Evolutionary conservation across 2,797 vertebrate genomes (phyloP).

Genomic region (Agapornis canus): DNA sequence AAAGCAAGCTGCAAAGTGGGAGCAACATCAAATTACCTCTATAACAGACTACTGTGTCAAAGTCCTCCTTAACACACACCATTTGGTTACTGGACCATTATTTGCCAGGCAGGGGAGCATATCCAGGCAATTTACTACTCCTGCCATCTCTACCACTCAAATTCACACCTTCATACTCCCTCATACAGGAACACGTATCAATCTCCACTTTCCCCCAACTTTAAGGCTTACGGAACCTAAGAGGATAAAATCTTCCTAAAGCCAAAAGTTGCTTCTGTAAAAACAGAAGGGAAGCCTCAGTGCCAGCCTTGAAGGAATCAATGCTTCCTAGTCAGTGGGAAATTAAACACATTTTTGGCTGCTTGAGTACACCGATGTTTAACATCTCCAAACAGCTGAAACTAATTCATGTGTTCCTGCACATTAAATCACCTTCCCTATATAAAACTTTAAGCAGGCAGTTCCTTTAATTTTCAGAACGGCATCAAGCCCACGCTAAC

Average conservation of each 20-base stretch:
- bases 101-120: background rate
- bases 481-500: background rate
- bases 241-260: background rate
- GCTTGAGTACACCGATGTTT: background rate
- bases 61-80: background rate
- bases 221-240: background rate
- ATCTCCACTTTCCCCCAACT: background rate
- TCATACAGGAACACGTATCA: background rate
- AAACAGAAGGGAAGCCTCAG: constrained; percentile 33
- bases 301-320: constrained; percentile 16
- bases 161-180: background rate
- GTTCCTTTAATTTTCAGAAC: background rate
- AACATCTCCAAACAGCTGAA: background rate
- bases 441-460: background rate
- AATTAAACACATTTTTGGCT: constrained; percentile 40
- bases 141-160: background rate
- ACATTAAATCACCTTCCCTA: background rate
- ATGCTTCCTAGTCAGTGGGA: constrained; percentile 19
- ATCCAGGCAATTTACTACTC: background rate
- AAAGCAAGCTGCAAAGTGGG: background rate
- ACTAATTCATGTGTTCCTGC: background rate
- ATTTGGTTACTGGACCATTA: background rate
- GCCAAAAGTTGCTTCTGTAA: constrained; percentile 8
- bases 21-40: background rate
- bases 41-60: background rate